Percentiles rank a stretch among this genome's conserved stretches.
phyloP scores from a whole-genome alignment of 1,140 invertebrate genomes.

The Tenebrio molitor region DNA sequence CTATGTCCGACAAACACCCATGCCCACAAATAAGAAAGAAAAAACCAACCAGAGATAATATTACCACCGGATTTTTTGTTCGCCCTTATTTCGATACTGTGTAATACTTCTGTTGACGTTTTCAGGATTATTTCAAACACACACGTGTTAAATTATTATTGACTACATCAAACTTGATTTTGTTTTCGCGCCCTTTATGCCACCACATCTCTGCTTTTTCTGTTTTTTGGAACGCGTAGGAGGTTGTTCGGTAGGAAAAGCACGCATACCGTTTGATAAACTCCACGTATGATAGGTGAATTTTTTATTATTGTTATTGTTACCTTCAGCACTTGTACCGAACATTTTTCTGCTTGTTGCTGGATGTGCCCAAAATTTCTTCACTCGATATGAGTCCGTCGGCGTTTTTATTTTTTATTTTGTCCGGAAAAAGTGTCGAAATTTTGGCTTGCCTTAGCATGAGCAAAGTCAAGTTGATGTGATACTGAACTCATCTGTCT shows the following conservation, averaged over 20 bases:
- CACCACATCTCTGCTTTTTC: constrained; percentile 52
- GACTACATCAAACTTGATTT: constrained; percentile 57
- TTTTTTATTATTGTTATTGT: too few species aligned
- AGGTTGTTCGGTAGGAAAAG: constrained; percentile 43
- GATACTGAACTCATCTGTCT: constrained; percentile 65
- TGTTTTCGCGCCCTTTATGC: constrained; percentile 43
- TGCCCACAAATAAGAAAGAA: not conserved
- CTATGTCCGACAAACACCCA: not conserved
- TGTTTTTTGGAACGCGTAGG: constrained; percentile 35
- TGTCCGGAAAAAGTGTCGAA: constrained; percentile 39
- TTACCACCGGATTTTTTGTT: not conserved
- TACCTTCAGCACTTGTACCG: constrained; percentile 18
- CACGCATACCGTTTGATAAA: not conserved
- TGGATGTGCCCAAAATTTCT: constrained; percentile 55
- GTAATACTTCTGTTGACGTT: constrained; percentile 7
- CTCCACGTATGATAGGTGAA: constrained; percentile 20
- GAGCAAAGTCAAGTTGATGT: constrained; percentile 62
- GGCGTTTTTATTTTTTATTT: too few species aligned
- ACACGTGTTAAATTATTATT: constrained; percentile 31
- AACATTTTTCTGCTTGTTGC: constrained; percentile 45
- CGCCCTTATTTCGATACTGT: not conserved
- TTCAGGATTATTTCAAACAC: constrained; percentile 31
- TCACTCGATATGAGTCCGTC: constrained; percentile 1
- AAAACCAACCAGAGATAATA: too few species aligned
- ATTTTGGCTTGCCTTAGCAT: constrained; percentile 58